A percentile compares a stretch with the other conserved stretches of the same genome.
Evolutionary conservation across 2,797 vertebrate species (phyloP).

Genomic region (Chelidonichthys spinosus): DNA sequence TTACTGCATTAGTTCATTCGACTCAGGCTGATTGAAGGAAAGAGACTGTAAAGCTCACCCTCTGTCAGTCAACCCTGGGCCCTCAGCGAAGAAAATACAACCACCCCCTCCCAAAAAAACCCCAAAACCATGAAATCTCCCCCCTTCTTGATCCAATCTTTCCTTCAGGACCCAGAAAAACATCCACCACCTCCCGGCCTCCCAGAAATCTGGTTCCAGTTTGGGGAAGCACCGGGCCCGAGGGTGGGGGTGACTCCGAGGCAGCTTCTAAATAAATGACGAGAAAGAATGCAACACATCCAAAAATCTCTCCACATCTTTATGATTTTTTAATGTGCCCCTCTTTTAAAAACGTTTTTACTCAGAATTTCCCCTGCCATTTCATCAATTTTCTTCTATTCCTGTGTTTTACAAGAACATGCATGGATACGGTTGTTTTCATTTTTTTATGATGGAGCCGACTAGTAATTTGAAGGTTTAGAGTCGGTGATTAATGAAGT

Average conservation of each 20-base stretch:
- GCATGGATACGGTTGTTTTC: constrained; percentile 42
- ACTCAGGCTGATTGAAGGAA: constrained; percentile 42
- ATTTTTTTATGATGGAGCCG: constrained; percentile 28
- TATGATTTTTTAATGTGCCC: constrained; percentile 73
- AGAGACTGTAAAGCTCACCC: constrained; percentile 38
- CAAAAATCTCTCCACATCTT: constrained; percentile 62
- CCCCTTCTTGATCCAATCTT: constrained; percentile 74
- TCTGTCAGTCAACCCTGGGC: constrained; percentile 62
- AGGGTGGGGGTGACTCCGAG: constrained; percentile 66
- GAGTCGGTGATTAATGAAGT: constrained; percentile 44
- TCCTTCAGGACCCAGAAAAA: constrained; percentile 75
- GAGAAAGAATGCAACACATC: constrained; percentile 70
- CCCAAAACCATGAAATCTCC: constrained; percentile 68
- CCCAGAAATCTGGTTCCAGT: constrained; percentile 84
- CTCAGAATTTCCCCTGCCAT: constrained; percentile 19
- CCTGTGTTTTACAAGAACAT: constrained; percentile 59
- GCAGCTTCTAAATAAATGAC: constrained; percentile 84
- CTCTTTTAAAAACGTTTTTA: constrained; percentile 3
- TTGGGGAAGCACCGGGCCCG: constrained; percentile 70
- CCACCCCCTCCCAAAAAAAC: constrained; percentile 16
- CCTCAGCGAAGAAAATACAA: constrained; percentile 34
- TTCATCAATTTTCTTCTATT: constrained; percentile 27
- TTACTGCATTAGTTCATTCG: constrained; percentile 55
- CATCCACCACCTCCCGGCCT: constrained; percentile 68
- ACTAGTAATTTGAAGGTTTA: constrained; percentile 29